Conservation (phyloP, 2,113 vertebrate species). For the Oreochromis tanganicae region DNA sequence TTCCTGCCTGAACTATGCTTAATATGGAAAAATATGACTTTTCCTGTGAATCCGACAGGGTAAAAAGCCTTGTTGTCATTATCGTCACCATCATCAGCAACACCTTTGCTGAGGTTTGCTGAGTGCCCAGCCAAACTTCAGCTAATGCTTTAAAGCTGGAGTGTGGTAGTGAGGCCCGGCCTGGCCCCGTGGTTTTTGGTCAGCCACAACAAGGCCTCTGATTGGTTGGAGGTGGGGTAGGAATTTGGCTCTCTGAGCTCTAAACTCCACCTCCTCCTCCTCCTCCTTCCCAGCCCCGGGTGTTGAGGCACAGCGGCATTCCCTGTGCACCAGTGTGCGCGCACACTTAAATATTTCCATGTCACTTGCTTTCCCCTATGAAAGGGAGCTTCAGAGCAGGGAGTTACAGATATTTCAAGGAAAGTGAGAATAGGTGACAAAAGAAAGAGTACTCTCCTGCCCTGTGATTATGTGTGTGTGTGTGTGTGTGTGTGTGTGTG, state of each 20-base stretch:
- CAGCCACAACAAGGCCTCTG: slow-evolving; percentile 63
- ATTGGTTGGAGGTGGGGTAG: slow-evolving; percentile 72
- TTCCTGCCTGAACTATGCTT: neutral
- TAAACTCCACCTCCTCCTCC: slow-evolving; percentile 46
- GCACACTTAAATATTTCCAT: neutral
- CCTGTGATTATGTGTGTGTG: neutral
- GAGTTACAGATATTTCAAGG: slow-evolving; percentile 30
- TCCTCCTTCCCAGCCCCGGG: slow-evolving; percentile 36
- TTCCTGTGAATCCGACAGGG: neutral
- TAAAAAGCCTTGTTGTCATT: neutral
- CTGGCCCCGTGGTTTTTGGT: slow-evolving; percentile 62
- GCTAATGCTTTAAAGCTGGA: slow-evolving; percentile 59
- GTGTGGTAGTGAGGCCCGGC: slow-evolving; percentile 49
- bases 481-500: neutral
- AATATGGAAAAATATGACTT: neutral
- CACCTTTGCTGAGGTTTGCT: neutral
- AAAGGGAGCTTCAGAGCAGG: neutral
- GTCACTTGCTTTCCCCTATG: neutral
- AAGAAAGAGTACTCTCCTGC: neutral
- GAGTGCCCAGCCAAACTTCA: slow-evolving; percentile 17
- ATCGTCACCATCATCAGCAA: neutral
- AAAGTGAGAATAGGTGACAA: slow-evolving; percentile 33
- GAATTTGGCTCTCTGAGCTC: slow-evolving; percentile 76
- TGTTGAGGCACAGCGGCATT: slow-evolving; percentile 58
- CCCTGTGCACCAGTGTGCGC: slow-evolving; percentile 16